Evolutionary conservation across 2,888 invertebrate species (phyloP).

Genomic region (Sarcophaga variegata): DNA sequence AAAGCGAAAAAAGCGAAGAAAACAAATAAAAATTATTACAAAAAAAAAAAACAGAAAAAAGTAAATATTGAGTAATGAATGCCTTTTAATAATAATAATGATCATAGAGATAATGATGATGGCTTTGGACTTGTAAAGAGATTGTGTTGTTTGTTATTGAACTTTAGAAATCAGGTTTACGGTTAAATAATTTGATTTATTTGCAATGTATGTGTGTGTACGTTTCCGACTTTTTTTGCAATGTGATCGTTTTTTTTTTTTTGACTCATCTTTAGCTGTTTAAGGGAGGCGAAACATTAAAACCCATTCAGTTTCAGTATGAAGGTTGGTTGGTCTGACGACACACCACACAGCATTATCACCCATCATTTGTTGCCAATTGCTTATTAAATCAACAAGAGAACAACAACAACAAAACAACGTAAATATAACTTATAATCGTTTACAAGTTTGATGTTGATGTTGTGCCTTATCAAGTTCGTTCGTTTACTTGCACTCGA

Average conservation of each 20-base stretch:
- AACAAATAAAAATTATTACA: conserved; percentile 17
- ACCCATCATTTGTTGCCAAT: background rate
- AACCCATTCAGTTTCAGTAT: conserved; percentile 2
- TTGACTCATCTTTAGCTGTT: conserved; percentile 51
- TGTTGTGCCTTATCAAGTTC: conserved; percentile 56
- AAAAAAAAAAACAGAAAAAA: conserved; percentile 17
- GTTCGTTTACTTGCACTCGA: background rate
- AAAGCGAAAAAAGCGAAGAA: background rate
- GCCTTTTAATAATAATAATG: background rate
- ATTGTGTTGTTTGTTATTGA: conserved; percentile 52
- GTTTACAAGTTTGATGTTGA: conserved; percentile 65
- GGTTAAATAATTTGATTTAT: conserved; percentile 56
- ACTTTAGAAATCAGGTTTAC: conserved; percentile 66
- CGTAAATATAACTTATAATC: background rate
- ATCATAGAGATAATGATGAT: conserved; percentile 6
- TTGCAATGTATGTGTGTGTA: conserved; percentile 1
- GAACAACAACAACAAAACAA: background rate
- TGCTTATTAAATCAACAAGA: background rate
- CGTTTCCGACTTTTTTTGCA: background rate
- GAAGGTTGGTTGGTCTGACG: conserved; percentile 38
- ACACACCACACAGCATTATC: background rate
- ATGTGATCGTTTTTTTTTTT: conserved; percentile 15
- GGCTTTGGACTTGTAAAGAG: conserved; percentile 52
- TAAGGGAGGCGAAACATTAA: conserved; percentile 24
- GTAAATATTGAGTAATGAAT: conserved; percentile 44